Conservation (phyloP, 2,797 vertebrate species). For the Acropternis orthonyx region DNA sequence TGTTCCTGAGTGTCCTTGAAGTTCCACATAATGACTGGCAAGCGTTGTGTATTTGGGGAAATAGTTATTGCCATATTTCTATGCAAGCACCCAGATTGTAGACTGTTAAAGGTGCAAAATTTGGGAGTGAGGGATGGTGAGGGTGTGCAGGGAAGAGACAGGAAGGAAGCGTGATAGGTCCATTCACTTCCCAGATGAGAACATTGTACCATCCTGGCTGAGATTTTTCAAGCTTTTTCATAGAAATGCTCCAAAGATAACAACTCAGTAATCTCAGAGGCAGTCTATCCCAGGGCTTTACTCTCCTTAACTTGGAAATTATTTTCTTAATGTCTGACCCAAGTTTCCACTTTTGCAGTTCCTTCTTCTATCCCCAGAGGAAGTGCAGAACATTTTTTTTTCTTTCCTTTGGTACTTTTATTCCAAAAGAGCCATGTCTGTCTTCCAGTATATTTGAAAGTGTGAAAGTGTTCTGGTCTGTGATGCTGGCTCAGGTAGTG, state of each 20-base stretch:
- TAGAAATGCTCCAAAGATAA: not conserved
- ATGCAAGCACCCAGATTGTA: not conserved
- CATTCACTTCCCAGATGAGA: not conserved
- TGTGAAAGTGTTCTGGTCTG: not conserved
- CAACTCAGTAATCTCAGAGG: not conserved
- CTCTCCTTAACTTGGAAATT: not conserved
- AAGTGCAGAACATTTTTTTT: not conserved
- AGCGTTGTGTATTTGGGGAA: not conserved
- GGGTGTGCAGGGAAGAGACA: not conserved
- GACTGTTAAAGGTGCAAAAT: not conserved
- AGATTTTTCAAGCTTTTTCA: not conserved
- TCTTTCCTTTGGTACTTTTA: not conserved
- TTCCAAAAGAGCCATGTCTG: not conserved
- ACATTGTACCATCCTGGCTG: not conserved
- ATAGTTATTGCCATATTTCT: not conserved
- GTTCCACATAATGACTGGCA: not conserved
- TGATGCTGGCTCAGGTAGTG: not conserved
- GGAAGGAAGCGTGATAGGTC: not conserved
- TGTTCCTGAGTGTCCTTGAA: not conserved
- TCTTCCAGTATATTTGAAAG: not conserved
- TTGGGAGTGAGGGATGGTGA: fast-evolving
- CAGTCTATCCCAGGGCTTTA: not conserved
- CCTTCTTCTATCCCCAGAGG: not conserved
- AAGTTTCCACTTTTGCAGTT: not conserved
- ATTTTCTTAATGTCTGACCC: not conserved